Evolutionary conservation across 2,113 vertebrate species (phyloP), one percentile per base, ranked within the genome.

Genomic region (Hymenochirus boettgeri): DNA sequence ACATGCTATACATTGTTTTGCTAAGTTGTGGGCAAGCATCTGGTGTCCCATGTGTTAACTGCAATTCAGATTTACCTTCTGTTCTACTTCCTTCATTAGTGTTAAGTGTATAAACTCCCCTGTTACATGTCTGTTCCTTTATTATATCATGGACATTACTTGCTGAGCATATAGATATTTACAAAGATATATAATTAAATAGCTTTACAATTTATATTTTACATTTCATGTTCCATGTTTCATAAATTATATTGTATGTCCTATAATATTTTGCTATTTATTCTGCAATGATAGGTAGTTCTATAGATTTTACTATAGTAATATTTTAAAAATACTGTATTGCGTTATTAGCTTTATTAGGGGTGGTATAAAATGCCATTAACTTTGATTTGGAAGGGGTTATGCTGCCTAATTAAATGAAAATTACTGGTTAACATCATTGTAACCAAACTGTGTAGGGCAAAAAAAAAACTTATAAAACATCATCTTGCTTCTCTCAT

Each of bases 321-420:
- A 21, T 29, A 57, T 57, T 57, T 57, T n/a, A 13, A 19, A 57
- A 18, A 35, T 57, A 35, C 11, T 29, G 19, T 35, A 56, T 33
- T 35, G 11, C 5, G 15, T 26, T 27, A 5, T 54, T 56, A 57
- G 31, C 19, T 33, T 57, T 57, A 33, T 9, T 7, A 11, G 31
- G 54, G 54, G 29, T 57, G 29, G 18, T 57, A 55, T 55, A 57
- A 57, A 57, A 35, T 35, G 8, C 31, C 54, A 55, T 57, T 57
- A 35, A 27, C 10, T 57, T 57, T 57, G 52, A 55, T 55, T 26
- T 15, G 52, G 31, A 55, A 55, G 17, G n/a, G 17, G 15, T 19
- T 55, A 6, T 55, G 52, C 15, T 31, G 52, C 52, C 9, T 55
- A 55, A 55, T 55, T 55, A 55, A 55, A 55, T 18, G 52, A 18